Percentiles rank a stretch among this genome's conserved stretches.
Conservation (phyloP, 2,113 vertebrate species). For the Mugil cephalus region DNA sequence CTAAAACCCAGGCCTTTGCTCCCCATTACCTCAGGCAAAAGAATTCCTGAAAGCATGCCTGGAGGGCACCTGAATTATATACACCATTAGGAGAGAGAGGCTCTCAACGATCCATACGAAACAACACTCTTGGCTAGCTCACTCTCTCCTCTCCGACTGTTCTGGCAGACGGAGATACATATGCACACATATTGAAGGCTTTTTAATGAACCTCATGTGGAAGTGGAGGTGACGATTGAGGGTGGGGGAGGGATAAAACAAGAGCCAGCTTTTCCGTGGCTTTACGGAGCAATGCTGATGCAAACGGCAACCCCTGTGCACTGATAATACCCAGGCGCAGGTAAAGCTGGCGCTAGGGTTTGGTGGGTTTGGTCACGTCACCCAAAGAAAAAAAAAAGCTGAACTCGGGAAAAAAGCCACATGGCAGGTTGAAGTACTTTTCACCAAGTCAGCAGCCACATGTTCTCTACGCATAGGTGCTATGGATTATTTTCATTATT, state of each 20-base stretch:
- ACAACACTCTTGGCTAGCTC: slow-evolving; percentile 81
- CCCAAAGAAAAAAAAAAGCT: slow-evolving; percentile 20
- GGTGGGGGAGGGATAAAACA: slow-evolving; percentile 61
- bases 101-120: slow-evolving; percentile 94
- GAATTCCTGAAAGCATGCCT: slow-evolving; percentile 99
- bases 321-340: slow-evolving; percentile 50
- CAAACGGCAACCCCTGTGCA: slow-evolving; percentile 45
- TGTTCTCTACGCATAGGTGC: no score
- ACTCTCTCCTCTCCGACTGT: slow-evolving; percentile 81
- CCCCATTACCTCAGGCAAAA: slow-evolving; percentile 99
- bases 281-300: slow-evolving; percentile 24
- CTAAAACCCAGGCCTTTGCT: slow-evolving; percentile 95
- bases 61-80: slow-evolving; percentile 99
- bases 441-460: neutral
- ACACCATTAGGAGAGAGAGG: slow-evolving; percentile 97
- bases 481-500: neutral
- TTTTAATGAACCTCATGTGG: slow-evolving; percentile 72
- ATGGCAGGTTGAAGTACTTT: neutral
- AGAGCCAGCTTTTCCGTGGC: slow-evolving; percentile 41
- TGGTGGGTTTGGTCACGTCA: neutral
- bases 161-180: slow-evolving; percentile 77
- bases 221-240: slow-evolving; percentile 49
- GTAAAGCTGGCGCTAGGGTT: slow-evolving; percentile 14
- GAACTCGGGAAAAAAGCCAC: neutral
- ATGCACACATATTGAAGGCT: slow-evolving; percentile 77